Base-by-base conservation (phyloP, 2,888 invertebrate genomes). In the Doris montereyensis region DNA sequence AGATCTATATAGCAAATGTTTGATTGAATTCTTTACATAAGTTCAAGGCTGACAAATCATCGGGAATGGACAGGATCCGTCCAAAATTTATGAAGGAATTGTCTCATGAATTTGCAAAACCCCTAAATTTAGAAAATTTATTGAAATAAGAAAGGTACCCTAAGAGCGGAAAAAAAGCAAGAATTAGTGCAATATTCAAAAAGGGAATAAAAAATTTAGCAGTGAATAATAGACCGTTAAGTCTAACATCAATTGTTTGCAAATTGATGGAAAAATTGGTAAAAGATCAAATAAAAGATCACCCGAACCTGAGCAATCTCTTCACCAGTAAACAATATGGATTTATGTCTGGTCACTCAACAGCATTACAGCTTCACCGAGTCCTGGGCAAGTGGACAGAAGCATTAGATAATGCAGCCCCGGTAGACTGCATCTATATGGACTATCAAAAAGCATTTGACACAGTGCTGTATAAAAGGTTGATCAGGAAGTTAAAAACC, bases 241-340 rank as follows among this genome's bases (percentile, higher is more conserved):
- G 62, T 32, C 34, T 79, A 24, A 79, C 76, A 10, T 34, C 68
- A 21, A 58, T 76, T n/a, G 26, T 75, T 21, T 76, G 60, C 13
- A 79, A 79, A 71, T 13, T 71, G 10, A 35, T 79, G 41, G 79
- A 79, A 62, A 68, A 60, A 62, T 68, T 77, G 17, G n/a, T 77
- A 1, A 77, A 58, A 62, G 32, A 78, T 32, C 26, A 58, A 52
- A 70, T 71, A 34, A 68, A 57, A 34, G 24, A 68, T 21, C 71
- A 70, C 21, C 24, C 58, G 17, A 67, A 70, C 30, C 32, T n/a
- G 41, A 68, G 57, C 58, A 70, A 77, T 28, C 57, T 77, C 24
- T 34, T 77, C 21, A 52, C 26, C 13, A 13, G 13, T 13, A 41
- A 26, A 34, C 71, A 77, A n/a, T 52, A 71, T 71, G 78, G 72